Base-by-base conservation (phyloP, 2,113 vertebrate species). In the Pangasianodon gigas region DNA sequence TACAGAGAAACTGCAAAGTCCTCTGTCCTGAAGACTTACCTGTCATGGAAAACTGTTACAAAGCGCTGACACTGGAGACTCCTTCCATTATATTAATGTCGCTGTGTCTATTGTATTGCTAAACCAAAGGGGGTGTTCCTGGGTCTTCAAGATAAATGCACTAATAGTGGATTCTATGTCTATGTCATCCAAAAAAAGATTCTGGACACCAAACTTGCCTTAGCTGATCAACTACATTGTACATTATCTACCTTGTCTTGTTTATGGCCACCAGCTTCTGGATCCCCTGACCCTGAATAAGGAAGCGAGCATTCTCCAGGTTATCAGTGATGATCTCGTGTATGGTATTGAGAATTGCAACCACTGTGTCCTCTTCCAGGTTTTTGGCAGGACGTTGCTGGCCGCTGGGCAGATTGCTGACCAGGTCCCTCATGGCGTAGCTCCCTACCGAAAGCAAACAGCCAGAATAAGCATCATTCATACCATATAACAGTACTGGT, bases 241-340 rank as follows among this genome's bases (percentile, higher is more conserved):
- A 44, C 10, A 60, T 44, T 11, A 84, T 3, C 67, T 82, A 99
- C 98, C 98, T 98, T 48, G 97, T 96, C 88, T 97, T 97, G 93
- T 96, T 97, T 90, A 99, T 98, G 51, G 97, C 96, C 65, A 99
- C 97, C 89, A 99, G 95, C 88, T 98, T 97, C 83, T 99, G 98
- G 83, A 99, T 96, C 26, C 97, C 98, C 29, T 97, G 97, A 29
- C 98, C 97, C 94, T 99, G 98, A 93, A 99, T 96, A 88, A 99
- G 97, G 7, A 97, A 97, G 67, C 97, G 95, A 0, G 97, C 96
- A 0, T 99, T 99, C 94, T 99, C 98, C 4, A 96, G 96, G 93
- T 97, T 99, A 89, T 98, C 97, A 0, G 97, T 98, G 93, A 99
- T 96, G 88, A 99, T 98, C 97, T 99, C 98, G 3, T 99, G 97